These are phyloP conservation scores for Myotis planiceps DNA, from an alignment of 2,797 vertebrate genomes.

Conservation along the genomic window DNA sequence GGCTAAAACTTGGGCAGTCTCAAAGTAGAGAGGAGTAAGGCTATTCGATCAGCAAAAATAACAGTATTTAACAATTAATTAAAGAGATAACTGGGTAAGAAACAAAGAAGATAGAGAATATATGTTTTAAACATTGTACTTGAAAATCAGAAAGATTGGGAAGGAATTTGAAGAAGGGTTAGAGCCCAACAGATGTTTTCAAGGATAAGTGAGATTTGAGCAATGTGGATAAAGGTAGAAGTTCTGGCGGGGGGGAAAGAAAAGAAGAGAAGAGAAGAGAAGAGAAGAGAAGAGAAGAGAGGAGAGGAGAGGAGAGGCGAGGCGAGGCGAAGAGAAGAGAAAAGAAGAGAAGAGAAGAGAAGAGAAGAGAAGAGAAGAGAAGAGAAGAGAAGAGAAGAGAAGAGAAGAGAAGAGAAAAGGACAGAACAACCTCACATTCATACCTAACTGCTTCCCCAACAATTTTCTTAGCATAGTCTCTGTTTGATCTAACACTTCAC, in stretches of 20 bases:
- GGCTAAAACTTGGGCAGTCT: background rate
- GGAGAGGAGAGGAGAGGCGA: background rate
- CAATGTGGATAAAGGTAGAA: background rate
- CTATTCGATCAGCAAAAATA: background rate
- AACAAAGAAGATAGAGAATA: background rate
- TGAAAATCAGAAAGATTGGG: background rate
- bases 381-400: background rate
- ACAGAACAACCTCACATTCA: background rate
- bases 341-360: background rate
- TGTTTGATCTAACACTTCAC: background rate
- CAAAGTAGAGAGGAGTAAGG: background rate
- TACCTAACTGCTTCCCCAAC: background rate
- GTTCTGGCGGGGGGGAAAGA: fast-evolving
- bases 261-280: background rate
- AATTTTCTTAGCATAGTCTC: background rate
- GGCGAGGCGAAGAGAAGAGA: no score
- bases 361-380: background rate
- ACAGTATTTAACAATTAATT: background rate
- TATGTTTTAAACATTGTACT: background rate
- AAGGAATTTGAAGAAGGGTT: background rate
- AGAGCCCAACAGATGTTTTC: background rate
- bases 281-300: background rate
- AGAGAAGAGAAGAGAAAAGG: background rate
- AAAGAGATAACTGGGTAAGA: background rate
- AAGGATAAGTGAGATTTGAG: background rate